Evolutionary conservation across 1,140 invertebrate genomes (phyloP).

Genomic region (Octopus bimaculoides): DNA sequence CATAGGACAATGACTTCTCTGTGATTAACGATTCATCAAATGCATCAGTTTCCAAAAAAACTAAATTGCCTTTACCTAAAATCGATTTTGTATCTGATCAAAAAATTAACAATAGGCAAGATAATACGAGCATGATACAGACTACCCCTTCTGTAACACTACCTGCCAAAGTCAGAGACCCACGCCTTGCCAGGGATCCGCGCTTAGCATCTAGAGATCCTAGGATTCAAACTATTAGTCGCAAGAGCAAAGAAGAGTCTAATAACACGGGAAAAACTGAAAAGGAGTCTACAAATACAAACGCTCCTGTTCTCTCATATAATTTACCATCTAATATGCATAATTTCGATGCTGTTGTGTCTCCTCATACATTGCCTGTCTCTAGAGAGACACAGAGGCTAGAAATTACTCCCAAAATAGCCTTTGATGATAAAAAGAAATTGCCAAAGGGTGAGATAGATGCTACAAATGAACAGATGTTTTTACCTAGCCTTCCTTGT

Average conservation of each 20-base stretch:
- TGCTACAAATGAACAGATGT: too few species aligned
- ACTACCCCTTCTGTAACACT: too few species aligned
- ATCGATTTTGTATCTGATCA: background rate
- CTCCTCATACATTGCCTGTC: background rate
- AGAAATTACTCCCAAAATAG: too few species aligned
- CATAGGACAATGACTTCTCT: background rate
- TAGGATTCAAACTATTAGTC: background rate
- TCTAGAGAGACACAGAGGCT: too few species aligned
- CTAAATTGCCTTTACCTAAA: slow-evolving; percentile 5
- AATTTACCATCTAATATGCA: background rate
- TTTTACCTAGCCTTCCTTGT: too few species aligned
- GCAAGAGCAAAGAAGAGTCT: background rate
- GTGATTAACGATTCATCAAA: slow-evolving; percentile 1
- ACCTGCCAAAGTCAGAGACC: slow-evolving; percentile 22
- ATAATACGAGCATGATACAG: too few species aligned
- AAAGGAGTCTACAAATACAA: background rate
- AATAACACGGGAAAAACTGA: background rate
- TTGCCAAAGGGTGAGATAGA: too few species aligned
- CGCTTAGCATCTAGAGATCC: slow-evolving; percentile 18
- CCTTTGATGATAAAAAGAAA: too few species aligned
- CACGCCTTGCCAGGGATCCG: slow-evolving; percentile 30
- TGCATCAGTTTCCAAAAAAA: background rate
- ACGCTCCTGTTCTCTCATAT: background rate
- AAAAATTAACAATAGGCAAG: too few species aligned
- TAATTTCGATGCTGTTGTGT: background rate